Evolutionary conservation across 2,797 vertebrate species (phyloP), one percentile per base, ranked within the genome.

Genomic region (Perdix hodgsoniae): DNA sequence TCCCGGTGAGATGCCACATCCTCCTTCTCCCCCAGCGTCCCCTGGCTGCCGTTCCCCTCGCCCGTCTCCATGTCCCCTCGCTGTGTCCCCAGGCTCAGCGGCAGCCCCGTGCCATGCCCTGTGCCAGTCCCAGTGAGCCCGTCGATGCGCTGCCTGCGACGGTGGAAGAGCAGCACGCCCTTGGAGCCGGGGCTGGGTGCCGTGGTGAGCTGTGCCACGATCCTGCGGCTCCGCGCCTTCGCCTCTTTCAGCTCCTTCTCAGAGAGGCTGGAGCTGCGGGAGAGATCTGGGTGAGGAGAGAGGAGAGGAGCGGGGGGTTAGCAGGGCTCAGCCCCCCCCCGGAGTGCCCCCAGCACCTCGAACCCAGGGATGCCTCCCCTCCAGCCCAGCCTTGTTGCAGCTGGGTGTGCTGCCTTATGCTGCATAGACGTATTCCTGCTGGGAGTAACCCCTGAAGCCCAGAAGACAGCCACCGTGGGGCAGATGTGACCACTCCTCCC

Each of bases 231-330:
- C 92, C 97, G 97, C 1, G 98, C 98, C 40, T 99, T 98, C 11
- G 98, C 99, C 96, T 99, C 99, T 92, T 98, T 99, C 75, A 99
- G 97, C 91, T 99, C 99, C 93, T 98, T 99, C 96, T 99, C 99
- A 0, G 99, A 99, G 90, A 99, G 96, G 96, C 99, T 99, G 88
- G 98, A 97, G n/a, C 98, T 99, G 89, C 98, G 97, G 89, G 98
- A 98, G 81, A 99, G 93, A 76, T 98, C 99, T 99, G 35, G 76
- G 57, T 82, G 90, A 95, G 60, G 40, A 42, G 57, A 91, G 15
- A 91, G 7, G 2, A 1, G 16, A 2, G 6, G 72, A 2, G 52
- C 10, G 7, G 26, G 29, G 4, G 0, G 17, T 73, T 29, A 35
- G 12, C 7, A 9, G 31, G 17, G 29, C 39, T 21, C 49, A 35